phyloP scores from a whole-genome alignment of 2,888 invertebrate genomes.

The Taphrorychus bicolor region DNA sequence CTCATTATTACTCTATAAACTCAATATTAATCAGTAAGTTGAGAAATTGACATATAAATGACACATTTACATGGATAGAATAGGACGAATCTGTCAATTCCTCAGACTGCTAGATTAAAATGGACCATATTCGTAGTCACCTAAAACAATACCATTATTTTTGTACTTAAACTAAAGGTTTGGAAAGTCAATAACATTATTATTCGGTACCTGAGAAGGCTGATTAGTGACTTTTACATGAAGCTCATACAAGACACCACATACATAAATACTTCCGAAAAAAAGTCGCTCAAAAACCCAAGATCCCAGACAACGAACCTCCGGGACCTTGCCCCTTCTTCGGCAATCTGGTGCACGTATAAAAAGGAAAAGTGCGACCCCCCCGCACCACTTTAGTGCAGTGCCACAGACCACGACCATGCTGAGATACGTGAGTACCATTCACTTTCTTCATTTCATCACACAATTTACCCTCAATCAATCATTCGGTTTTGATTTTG shows the following conservation, averaged over 20 bases:
- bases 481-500: neutral
- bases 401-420: constrained; percentile 55
- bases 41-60: no score
- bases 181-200: no score
- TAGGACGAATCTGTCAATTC: no score
- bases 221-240: neutral
- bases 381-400: constrained; percentile 59
- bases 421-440: constrained; percentile 58
- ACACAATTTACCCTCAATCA: neutral
- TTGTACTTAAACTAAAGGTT: no score
- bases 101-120: no score
- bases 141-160: no score
- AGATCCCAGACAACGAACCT: constrained; percentile 44
- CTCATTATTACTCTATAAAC: no score
- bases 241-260: neutral
- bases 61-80: no score
- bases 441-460: constrained; percentile 10
- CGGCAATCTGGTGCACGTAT: constrained; percentile 53
- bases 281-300: constrained; percentile 38
- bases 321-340: constrained; percentile 60
- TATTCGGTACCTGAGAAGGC: no score
- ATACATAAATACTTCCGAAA: neutral
- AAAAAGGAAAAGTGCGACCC: constrained; percentile 55
- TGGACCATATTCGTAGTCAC: no score
- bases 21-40: no score